Base-by-base conservation (phyloP, 2,113 vertebrate genomes). In the Gobio gobio region DNA sequence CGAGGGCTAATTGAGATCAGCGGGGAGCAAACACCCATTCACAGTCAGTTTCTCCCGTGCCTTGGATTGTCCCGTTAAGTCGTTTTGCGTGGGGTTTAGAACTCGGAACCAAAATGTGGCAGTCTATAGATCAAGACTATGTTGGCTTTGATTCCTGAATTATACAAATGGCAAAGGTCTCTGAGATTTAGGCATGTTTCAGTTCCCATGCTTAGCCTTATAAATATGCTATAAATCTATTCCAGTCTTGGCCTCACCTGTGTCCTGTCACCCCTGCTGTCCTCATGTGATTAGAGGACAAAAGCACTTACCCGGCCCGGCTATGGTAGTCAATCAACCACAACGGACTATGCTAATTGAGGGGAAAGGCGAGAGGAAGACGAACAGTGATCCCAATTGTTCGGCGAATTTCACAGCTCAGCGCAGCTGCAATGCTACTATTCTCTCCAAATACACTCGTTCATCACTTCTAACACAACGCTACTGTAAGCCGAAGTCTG, bases 331-430 rank as follows among this genome's bases (percentile, higher is more conserved):
- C 94, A 95, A 84, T 95, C 95, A 96, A 93, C 94, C 95, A 94
- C 95, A 95, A 95, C 95, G 91, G 94, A 93, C 95, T 94, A 94
- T 95, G 96, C 94, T 95, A 96, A 96, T 95, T 93, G 87, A 86
- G 88, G 87, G 90, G 93, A 91, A 93, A 94, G 92, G 93, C 94
- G 91, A 91, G 92, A 93, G 92, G 89, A 91, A 81, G 87, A 91
- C 90, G 93, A 95, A 95, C 94, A 95, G 91, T 94, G 93, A 93
- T 87, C 85, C 90, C 92, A 94, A 94, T 95, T 96, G 95, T 96
- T 92, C 89, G 36, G 86, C 88, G 88, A 84, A 78, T 93, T 95
- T 94, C 94, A 95, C 93, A 96, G 93, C 88, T 82, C 88, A 89
- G 89, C 91, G 93, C 94, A 96, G 95, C 95, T 96, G 95, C 93